Conservation (phyloP, 2,113 vertebrate species). For the Chamaetylas fuelleborni region DNA sequence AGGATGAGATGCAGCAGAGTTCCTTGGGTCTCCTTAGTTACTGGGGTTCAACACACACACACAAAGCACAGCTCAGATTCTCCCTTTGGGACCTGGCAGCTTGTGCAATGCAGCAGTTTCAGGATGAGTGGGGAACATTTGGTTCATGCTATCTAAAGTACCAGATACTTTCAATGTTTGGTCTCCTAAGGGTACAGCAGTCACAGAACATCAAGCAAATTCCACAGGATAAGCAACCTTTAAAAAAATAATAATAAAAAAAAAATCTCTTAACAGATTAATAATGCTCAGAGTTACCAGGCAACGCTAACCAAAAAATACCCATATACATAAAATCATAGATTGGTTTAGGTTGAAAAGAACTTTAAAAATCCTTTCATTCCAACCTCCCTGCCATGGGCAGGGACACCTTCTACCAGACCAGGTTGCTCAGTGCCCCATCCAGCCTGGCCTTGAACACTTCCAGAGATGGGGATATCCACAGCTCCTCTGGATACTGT, state of each 20-base stretch:
- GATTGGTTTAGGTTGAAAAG: background rate
- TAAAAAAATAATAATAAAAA: too few relatives aligned
- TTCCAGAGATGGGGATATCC: background rate
- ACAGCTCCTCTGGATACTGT: background rate
- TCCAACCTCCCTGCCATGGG: background rate
- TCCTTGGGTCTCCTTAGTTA: background rate
- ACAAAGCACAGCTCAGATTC: background rate
- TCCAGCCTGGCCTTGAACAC: background rate
- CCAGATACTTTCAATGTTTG: background rate
- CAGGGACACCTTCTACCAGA: background rate
- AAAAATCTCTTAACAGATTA: background rate
- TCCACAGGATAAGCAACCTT: background rate
- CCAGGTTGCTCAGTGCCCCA: background rate
- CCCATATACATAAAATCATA: accelerated
- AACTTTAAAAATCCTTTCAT: background rate
- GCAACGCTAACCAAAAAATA: background rate
- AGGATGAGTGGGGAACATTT: background rate
- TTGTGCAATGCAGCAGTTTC: background rate
- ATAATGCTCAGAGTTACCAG: background rate
- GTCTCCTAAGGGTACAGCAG: background rate
- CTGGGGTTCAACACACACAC: background rate
- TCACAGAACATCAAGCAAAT: background rate
- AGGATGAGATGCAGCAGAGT: accelerated
- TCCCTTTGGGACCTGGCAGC: background rate
- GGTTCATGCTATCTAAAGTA: background rate